These are phyloP conservation scores for Nemurella pictetii DNA, from an alignment of 2,888 invertebrate genomes.

Conservation along the genomic window DNA sequence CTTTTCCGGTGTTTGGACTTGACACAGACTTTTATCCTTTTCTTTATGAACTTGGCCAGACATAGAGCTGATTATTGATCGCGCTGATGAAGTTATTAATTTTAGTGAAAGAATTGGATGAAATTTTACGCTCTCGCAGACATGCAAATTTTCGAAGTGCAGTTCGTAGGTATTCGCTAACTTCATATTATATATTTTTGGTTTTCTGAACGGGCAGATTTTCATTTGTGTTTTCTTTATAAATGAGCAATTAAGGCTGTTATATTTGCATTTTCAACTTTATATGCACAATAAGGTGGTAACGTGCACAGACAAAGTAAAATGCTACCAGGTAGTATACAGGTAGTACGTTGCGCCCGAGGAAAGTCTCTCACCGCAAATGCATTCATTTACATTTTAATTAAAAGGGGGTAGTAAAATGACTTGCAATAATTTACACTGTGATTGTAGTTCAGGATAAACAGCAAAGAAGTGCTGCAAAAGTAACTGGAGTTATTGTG, in stretches of 20 bases:
- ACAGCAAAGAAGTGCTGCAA: not conserved
- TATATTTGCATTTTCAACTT: not conserved
- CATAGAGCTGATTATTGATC: not conserved
- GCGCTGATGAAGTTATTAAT: not conserved
- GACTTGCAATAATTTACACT: not conserved
- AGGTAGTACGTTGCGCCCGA: not conserved
- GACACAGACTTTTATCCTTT: not conserved
- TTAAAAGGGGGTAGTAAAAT: not conserved
- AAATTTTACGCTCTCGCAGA: not conserved
- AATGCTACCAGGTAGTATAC: too few relatives aligned
- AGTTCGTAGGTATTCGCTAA: not conserved
- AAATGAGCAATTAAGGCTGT: too few relatives aligned
- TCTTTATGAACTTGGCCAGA: not conserved
- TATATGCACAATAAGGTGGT: not conserved
- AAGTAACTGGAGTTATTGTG: not conserved
- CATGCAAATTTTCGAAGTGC: not conserved
- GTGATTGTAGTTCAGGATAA: not conserved
- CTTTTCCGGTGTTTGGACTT: not conserved
- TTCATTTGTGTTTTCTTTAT: not conserved
- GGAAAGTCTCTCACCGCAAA: not conserved
- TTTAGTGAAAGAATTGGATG: not conserved
- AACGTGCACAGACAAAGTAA: not conserved
- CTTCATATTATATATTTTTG: not conserved
- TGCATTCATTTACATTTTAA: not conserved
- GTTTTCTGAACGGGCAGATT: not conserved